Evolutionary conservation across 1,140 invertebrate species (phyloP).

Genomic region (Rhopalosiphum maidis): DNA sequence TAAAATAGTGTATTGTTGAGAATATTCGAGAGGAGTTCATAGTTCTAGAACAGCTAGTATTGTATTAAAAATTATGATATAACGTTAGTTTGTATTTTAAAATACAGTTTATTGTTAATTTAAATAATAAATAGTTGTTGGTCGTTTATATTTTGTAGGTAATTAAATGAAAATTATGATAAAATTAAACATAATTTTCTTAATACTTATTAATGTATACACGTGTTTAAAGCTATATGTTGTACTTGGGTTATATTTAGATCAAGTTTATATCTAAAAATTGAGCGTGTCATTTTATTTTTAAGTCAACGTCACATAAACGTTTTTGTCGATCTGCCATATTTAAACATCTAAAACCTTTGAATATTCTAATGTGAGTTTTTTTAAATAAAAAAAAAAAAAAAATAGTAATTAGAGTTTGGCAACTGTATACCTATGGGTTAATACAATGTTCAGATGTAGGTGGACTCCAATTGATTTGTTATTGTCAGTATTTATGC

Average conservation of each 20-base stretch:
- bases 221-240: neutral
- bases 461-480: neutral
- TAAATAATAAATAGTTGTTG: neutral
- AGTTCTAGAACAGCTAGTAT: neutral
- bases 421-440: neutral
- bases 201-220: neutral
- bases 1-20: neutral
- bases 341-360: neutral
- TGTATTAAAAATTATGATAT: neutral
- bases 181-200: neutral
- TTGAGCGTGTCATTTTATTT: neutral
- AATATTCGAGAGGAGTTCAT: neutral
- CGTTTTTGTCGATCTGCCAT: conserved; percentile 17
- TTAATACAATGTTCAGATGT: neutral
- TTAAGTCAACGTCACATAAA: neutral
- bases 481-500: neutral
- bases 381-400: neutral
- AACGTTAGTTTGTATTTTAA: neutral
- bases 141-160: neutral
- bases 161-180: neutral
- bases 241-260: conserved; percentile 11
- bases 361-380: neutral
- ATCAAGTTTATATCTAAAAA: conserved; percentile 14
- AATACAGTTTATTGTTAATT: neutral
- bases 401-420: neutral